Conservation (phyloP, 2,888 invertebrate species). For the Chrysodeixis includens region DNA sequence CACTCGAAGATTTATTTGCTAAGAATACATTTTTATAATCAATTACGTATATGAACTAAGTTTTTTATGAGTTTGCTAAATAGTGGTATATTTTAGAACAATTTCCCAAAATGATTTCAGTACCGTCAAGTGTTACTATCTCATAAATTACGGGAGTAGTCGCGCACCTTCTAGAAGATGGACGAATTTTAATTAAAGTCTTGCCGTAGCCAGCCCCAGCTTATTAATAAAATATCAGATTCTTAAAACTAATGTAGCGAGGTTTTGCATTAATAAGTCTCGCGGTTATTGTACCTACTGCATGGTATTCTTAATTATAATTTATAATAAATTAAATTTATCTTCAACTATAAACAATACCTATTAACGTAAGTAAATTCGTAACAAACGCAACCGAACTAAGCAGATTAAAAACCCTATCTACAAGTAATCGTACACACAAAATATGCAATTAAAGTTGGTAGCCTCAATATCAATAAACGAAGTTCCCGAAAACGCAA, state of each 20-base stretch:
- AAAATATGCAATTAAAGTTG: slow-evolving; percentile 43
- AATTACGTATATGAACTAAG: no score
- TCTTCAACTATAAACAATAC: no score
- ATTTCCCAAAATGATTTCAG: slow-evolving; percentile 67
- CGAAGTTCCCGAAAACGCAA: slow-evolving; percentile 76
- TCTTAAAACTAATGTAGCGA: slow-evolving; percentile 53
- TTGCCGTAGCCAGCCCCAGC: slow-evolving; percentile 47
- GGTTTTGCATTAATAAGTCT: slow-evolving; percentile 50
- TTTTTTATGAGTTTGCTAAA: no score
- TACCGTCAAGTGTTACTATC: slow-evolving; percentile 67
- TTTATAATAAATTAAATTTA: not conserved
- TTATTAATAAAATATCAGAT: slow-evolving; percentile 62
- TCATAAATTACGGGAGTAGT: slow-evolving; percentile 65
- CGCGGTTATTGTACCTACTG: slow-evolving; percentile 33
- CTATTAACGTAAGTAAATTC: no score
- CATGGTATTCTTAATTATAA: slow-evolving; percentile 3
- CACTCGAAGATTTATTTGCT: no score
- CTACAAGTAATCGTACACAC: slow-evolving; percentile 11
- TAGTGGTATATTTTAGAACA: slow-evolving; percentile 52
- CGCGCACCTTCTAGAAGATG: slow-evolving; percentile 56
- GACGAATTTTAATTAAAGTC: slow-evolving; percentile 73
- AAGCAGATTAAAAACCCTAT: not conserved
- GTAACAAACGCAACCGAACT: not conserved
- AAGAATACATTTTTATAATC: no score
- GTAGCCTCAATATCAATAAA: slow-evolving; percentile 72